These are phyloP conservation scores for Lycopodina hypogea DNA, from an alignment of 37 sponge, comb jelly and placozoan species.

Conservation along the genomic window DNA sequence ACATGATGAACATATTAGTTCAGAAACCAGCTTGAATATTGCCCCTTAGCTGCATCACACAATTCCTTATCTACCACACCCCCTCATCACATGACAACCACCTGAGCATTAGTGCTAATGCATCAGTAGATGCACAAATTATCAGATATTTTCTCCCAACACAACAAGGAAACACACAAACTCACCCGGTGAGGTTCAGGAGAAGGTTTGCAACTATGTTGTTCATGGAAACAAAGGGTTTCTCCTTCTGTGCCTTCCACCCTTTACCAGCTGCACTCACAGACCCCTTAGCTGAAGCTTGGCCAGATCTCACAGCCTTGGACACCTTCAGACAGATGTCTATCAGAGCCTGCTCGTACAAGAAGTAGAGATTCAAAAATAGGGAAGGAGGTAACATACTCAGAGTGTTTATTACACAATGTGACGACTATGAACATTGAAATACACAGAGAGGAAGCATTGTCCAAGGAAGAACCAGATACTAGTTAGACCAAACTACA, in stretches of 20 bases:
- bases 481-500: too few species aligned
- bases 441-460: neutral
- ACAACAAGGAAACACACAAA: too few species aligned
- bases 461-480: too few species aligned
- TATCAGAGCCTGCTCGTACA: slow-evolving; percentile 62
- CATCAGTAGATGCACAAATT: too few species aligned
- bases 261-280: slow-evolving; percentile 26
- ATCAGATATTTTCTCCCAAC: too few species aligned
- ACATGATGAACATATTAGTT: too few species aligned
- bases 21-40: too few species aligned
- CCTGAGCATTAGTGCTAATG: too few species aligned
- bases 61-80: too few species aligned
- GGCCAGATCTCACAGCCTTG: slow-evolving; percentile 25
- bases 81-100: too few species aligned
- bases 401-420: neutral
- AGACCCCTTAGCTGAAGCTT: slow-evolving; percentile 2
- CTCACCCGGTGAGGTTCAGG: slow-evolving; percentile 89
- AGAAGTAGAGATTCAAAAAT: neutral
- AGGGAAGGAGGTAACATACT: neutral
- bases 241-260: slow-evolving; percentile 17
- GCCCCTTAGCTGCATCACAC: too few species aligned
- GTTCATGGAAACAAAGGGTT: slow-evolving; percentile 97
- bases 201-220: slow-evolving; percentile 94
- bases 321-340: slow-evolving; percentile 67
- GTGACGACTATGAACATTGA: neutral